These are phyloP conservation scores for Beroe forskalii DNA, from an alignment of 37 sponge, comb jelly and placozoan genomes.

Conservation along the genomic window DNA sequence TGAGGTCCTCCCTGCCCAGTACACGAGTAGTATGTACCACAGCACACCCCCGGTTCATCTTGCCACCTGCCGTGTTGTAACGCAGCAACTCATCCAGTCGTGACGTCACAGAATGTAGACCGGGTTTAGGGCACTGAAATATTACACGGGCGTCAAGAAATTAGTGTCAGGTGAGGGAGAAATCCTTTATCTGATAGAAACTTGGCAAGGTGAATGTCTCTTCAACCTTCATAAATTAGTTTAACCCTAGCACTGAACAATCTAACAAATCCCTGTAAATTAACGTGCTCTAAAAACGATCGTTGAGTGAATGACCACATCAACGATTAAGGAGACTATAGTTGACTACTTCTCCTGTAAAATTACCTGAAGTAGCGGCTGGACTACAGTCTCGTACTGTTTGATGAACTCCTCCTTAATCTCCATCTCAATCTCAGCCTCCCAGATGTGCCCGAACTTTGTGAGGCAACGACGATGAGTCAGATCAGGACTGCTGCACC, in stretches of 20 bases:
- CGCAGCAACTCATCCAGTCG: conserved; percentile 2
- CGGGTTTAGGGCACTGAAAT: no score
- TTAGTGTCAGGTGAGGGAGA: no score
- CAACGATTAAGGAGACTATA: background rate
- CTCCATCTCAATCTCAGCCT: background rate
- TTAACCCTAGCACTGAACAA: no score
- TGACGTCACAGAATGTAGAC: background rate
- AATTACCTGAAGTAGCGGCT: conserved; percentile 11
- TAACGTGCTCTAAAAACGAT: no score
- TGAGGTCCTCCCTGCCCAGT: conserved; percentile 67
- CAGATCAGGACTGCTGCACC: background rate
- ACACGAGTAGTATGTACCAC: conserved; percentile 17
- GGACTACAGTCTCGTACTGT: background rate
- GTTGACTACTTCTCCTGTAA: no score
- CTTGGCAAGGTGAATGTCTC: no score
- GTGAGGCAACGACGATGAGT: background rate
- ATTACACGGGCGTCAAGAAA: no score
- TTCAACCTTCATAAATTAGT: no score
- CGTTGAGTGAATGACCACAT: background rate
- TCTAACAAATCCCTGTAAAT: no score
- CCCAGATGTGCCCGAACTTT: background rate
- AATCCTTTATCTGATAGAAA: no score
- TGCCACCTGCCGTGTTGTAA: conserved; percentile 38
- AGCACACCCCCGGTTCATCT: conserved; percentile 53
- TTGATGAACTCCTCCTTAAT: background rate